Percentiles rank a stretch among this genome's conserved stretches.
phyloP scores from a whole-genome alignment of 2,113 vertebrate species.

The Boulengeromyrus knoepffleri region DNA sequence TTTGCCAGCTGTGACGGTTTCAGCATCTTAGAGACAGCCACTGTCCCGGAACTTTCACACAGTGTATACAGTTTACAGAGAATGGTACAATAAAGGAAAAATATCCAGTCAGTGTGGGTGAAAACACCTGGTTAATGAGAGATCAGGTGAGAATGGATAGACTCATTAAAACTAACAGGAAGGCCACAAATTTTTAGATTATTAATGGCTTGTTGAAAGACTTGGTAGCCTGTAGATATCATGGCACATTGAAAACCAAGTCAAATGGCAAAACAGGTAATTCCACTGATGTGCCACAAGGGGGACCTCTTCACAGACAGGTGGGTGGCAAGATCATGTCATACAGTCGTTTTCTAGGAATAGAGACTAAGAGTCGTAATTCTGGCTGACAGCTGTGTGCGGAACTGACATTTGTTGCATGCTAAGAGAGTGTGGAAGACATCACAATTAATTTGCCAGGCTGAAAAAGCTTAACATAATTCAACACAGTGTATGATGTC shows the following conservation, averaged over 20 bases:
- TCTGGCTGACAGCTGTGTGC: neutral
- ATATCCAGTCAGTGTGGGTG: neutral
- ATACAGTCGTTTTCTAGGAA: neutral
- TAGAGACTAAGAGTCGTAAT: neutral
- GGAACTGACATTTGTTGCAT: neutral
- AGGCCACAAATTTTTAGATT: neutral
- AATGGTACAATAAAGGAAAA: neutral
- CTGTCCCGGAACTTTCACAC: neutral
- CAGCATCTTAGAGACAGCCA: neutral
- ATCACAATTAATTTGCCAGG: slow-evolving; percentile 7
- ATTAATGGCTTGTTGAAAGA: neutral
- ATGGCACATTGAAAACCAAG: neutral
- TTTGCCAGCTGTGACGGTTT: neutral
- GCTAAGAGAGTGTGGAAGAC: neutral
- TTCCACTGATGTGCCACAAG: neutral
- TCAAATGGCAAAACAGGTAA: neutral
- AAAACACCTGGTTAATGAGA: neutral
- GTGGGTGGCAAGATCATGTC: neutral
- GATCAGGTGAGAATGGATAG: neutral
- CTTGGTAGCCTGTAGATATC: neutral
- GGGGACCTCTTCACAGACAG: neutral
- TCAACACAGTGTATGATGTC: slow-evolving; percentile 3
- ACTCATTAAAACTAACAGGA: neutral
- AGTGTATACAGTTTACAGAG: neutral
- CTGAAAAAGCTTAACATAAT: neutral